Percentiles rank a stretch among this genome's conserved stretches.
phyloP scores from a whole-genome alignment of 2,797 vertebrate species.

The Anguilla obscura region DNA sequence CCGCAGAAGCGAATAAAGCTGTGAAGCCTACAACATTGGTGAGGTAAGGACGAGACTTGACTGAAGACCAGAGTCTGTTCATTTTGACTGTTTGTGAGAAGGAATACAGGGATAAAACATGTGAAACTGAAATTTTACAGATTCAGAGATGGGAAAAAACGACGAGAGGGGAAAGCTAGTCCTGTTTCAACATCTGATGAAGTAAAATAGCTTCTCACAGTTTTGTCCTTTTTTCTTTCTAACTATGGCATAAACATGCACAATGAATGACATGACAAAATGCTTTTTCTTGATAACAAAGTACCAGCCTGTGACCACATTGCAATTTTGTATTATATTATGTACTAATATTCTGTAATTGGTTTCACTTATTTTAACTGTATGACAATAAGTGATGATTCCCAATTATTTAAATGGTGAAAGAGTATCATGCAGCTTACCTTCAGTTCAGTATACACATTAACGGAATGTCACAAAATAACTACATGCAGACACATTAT shows the following conservation, averaged over 20 bases:
- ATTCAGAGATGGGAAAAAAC: not conserved
- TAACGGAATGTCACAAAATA: slow-evolving; percentile 34
- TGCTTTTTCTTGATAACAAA: not conserved
- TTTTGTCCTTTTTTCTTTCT: not conserved
- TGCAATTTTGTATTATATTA: not conserved
- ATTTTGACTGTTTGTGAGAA: slow-evolving; percentile 56
- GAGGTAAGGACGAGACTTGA: slow-evolving; percentile 73
- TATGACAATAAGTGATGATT: not conserved
- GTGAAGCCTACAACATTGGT: slow-evolving; percentile 76
- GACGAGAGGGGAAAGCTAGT: not conserved
- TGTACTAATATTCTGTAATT: not conserved
- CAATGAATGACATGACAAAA: not conserved
- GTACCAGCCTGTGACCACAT: not conserved
- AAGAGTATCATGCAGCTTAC: slow-evolving; percentile 18
- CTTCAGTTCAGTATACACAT: slow-evolving; percentile 24
- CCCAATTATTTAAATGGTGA: not conserved
- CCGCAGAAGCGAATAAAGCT: slow-evolving; percentile 72
- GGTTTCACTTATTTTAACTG: not conserved
- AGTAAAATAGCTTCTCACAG: not conserved
- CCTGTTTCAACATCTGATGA: not conserved
- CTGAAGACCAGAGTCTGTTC: slow-evolving; percentile 64
- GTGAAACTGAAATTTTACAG: not conserved
- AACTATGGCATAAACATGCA: not conserved
- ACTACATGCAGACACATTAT: slow-evolving; percentile 28
- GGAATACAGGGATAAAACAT: slow-evolving; percentile 19